Conservation (phyloP, 2,113 vertebrate genomes). For the Dicentrarchus labrax region DNA sequence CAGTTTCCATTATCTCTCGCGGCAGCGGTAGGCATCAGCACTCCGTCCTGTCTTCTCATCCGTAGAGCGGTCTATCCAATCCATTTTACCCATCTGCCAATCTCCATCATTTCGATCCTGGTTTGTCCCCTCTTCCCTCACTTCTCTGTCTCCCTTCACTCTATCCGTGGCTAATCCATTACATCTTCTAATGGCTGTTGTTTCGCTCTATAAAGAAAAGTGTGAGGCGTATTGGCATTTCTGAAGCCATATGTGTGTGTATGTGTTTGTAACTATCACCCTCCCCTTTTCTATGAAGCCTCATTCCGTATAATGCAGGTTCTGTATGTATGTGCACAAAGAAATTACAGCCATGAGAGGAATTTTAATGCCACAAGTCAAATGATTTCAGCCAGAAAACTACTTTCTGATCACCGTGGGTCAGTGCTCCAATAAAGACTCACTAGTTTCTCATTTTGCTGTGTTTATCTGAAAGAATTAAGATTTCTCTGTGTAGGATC, state of each 20-base stretch:
- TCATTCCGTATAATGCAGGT: conserved; percentile 1
- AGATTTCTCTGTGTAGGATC: background rate
- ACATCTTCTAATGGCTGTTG: conserved; percentile 83
- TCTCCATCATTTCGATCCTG: conserved; percentile 84
- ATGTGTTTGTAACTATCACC: conserved; percentile 36
- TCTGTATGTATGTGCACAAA: conserved; percentile 8
- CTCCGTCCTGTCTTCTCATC: conserved; percentile 79
- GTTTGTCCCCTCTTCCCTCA: conserved; percentile 78
- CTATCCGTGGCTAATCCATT: conserved; percentile 84
- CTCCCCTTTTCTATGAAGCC: conserved; percentile 11
- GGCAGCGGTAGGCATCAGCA: conserved; percentile 63
- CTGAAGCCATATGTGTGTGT: conserved; percentile 44
- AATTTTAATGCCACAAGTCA: conserved; percentile 31
- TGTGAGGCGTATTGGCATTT: conserved; percentile 65
- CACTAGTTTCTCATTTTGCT: background rate
- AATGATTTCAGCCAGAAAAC: conserved; percentile 23
- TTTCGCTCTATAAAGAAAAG: conserved; percentile 74
- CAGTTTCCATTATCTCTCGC: conserved; percentile 77
- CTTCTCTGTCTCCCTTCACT: conserved; percentile 81
- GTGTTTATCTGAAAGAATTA: background rate
- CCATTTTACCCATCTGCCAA: conserved; percentile 86
- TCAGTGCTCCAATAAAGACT: background rate
- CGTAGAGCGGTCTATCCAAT: conserved; percentile 83
- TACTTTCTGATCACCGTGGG: background rate
- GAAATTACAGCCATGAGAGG: conserved; percentile 29